Evolutionary conservation across 2,888 invertebrate genomes (phyloP), one percentile per base, ranked within the genome.

Genomic region (Biston betularia): DNA sequence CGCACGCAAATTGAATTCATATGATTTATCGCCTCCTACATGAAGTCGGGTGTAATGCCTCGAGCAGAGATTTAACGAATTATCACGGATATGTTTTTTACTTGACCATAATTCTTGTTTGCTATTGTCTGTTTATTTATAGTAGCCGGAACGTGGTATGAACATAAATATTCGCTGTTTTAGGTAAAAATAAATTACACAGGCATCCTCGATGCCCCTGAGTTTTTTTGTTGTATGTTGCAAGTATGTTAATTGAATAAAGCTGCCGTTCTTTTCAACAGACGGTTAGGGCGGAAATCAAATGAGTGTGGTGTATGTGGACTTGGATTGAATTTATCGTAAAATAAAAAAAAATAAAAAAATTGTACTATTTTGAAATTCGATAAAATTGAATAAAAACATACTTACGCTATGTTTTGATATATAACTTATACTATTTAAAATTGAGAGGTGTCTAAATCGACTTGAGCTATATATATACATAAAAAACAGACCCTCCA

Each of bases 81-180:
- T 53, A 64, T 59, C 49, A 59, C 65, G 65, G 65, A 65, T 65
- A 49, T 55, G 54, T 66, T 66, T 65, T 66, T 66, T 57, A 45
- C 45, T 15, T 10, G 24, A 34, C 49, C 10, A 56, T 60, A 60
- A 60, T 49, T 64, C 48, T 38, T 65, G 49, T 64, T 48, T 56
- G 56, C 65, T 61, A 61, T 66, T 61, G 65, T 65, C 8, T 57
- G 60, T 33, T 56, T 65, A 61, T 65, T 56, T 57, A 57, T 52
- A 53, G 38, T 61, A 58, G 61, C 57, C 58, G 62, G 65, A 62
- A 53, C 40, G 46, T 38, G 48, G 35, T 34, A 45, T 42, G 44
- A 49, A 38, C 24, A 49, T 56, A 57, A 60, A 42, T 57, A 64
- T 59, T 54, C 48, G 12, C 40, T 40, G n/a, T 48, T 62, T 66